Evolutionary conservation across 1,140 invertebrate species (phyloP).

Genomic region (Leptestheria dahalacensis): DNA sequence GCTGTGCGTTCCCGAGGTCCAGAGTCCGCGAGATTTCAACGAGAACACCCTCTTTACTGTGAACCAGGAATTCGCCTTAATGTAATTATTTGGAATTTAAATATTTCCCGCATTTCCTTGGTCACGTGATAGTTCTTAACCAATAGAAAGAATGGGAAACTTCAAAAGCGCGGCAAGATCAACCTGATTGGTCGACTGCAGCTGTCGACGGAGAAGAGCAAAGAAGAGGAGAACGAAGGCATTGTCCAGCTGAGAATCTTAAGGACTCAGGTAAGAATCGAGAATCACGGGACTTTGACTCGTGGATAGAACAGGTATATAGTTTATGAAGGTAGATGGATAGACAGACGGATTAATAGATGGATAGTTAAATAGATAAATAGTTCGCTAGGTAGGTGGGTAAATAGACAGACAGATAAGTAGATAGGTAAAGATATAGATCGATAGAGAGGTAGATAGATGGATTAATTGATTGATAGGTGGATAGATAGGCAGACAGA

Average conservation of each 20-base stretch:
- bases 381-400: too few relatives aligned
- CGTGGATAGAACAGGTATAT: background rate
- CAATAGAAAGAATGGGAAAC: conserved; percentile 78
- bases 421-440: too few relatives aligned
- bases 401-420: too few relatives aligned
- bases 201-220: conserved; percentile 83
- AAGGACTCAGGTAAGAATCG: conserved; percentile 47
- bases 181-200: conserved; percentile 90
- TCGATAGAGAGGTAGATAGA: too few relatives aligned
- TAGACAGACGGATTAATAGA: too few relatives aligned
- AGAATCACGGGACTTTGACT: background rate
- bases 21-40: conserved; percentile 81
- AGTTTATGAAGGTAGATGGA: too few relatives aligned
- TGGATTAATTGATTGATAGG: too few relatives aligned
- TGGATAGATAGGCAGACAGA: too few relatives aligned
- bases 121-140: conserved; percentile 14
- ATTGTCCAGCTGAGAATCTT: conserved; percentile 90
- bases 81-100: conserved; percentile 36
- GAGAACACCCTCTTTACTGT: conserved; percentile 90
- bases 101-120: too few relatives aligned
- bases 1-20: conserved; percentile 56
- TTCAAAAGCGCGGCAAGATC: conserved; percentile 82
- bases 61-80: conserved; percentile 86
- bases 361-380: too few relatives aligned
- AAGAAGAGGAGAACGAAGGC: conserved; percentile 93